A percentile compares a stretch with the other conserved stretches of the same genome.
Conservation (phyloP, 2,797 vertebrate genomes). For the Luscinia luscinia region DNA sequence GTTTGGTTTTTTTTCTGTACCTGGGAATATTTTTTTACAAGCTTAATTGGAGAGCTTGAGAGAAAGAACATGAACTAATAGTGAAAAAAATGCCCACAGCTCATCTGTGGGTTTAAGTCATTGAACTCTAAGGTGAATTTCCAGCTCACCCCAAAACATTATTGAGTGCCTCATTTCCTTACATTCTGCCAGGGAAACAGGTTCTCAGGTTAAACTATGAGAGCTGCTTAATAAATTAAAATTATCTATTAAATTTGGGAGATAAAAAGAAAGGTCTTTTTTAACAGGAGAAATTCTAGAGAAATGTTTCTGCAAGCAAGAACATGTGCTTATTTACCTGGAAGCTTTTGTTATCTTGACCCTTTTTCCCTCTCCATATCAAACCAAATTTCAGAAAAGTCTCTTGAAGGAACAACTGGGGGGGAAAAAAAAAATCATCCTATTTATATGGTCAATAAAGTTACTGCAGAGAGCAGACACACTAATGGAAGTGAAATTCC, state of each 20-base stretch:
- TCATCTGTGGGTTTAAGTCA: neutral
- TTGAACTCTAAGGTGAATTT: neutral
- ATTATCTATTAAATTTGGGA: neutral
- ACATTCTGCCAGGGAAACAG: neutral
- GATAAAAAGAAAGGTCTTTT: neutral
- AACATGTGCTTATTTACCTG: neutral
- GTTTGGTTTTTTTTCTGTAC: neutral
- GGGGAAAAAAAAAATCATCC: neutral
- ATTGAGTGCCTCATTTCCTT: neutral
- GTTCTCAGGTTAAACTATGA: neutral
- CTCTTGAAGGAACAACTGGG: neutral
- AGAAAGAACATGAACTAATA: neutral
- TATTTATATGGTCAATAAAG: neutral
- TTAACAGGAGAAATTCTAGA: neutral
- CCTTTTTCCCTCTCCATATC: neutral
- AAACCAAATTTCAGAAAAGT: neutral
- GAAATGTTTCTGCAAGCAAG: neutral
- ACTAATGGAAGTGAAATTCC: neutral
- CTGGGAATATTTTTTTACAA: neutral
- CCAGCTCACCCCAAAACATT: neutral
- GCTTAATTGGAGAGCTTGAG: neutral
- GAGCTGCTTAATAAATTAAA: neutral
- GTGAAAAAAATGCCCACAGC: fast-evolving
- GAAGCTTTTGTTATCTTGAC: neutral
- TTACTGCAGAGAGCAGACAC: neutral